phyloP scores from a whole-genome alignment of 2,888 invertebrate species.

The Lithophane leautieri region DNA sequence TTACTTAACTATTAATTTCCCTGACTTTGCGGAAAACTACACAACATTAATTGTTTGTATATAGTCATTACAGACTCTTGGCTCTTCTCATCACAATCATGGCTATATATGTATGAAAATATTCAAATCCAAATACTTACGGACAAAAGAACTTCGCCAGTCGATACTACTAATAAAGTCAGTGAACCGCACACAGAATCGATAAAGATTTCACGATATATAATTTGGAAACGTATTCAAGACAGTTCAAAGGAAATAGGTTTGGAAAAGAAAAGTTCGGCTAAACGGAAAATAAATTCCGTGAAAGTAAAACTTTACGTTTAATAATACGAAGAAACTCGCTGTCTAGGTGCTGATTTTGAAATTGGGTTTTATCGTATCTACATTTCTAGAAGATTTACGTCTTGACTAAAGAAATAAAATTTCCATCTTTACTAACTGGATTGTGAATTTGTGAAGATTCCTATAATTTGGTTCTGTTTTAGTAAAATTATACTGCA shows the following conservation, averaged over 20 bases:
- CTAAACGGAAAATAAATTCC: slow-evolving; percentile 18
- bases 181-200: slow-evolving; percentile 17
- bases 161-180: background rate
- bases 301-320: slow-evolving; percentile 28
- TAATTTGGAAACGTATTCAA: slow-evolving; percentile 16
- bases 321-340: slow-evolving; percentile 23
- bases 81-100: background rate
- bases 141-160: background rate
- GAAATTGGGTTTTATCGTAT: slow-evolving; percentile 54
- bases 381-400: slow-evolving; percentile 47
- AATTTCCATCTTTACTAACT: slow-evolving; percentile 36
- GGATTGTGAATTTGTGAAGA: slow-evolving; percentile 1
- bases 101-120: background rate
- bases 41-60: background rate
- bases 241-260: slow-evolving; percentile 13
- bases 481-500: background rate
- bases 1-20: background rate
- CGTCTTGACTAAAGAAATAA: slow-evolving; percentile 21
- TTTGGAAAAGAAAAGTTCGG: background rate
- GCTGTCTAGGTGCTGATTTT: slow-evolving; percentile 38
- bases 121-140: background rate
- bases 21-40: background rate
- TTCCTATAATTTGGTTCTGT: slow-evolving; percentile 9
- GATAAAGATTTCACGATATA: slow-evolving; percentile 17
- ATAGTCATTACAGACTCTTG: background rate